Base-by-base conservation (phyloP, 64 coral and sea anemone species). In the Stylophora pistillata region DNA sequence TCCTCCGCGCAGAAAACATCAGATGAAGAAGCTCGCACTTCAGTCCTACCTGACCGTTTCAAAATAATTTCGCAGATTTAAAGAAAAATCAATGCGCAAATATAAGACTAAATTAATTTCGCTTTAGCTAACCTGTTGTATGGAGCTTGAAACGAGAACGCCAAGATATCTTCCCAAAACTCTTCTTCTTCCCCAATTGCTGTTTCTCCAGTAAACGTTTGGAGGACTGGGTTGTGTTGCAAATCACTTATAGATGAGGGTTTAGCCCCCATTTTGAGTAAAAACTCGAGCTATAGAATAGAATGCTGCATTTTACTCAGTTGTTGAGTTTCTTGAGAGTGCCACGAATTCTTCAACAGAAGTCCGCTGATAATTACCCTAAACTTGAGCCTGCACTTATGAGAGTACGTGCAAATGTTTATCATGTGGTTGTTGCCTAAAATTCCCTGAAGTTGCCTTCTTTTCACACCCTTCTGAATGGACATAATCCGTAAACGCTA, bases 241-340 rank as follows among this genome's bases (percentile, higher is more conserved):
- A 99, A 73, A 27, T 99, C 97, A 30, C 94, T 99, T 30, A 99
- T 93, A 58, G 97, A 99, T 54, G 97, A 99, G 74, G 97, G 97
- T 88, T 95, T 95, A 32, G 93, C 97, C 18, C 97, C 97, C 97
- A 99, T 99, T 27, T 87, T 72, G 23, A 59, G 31, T 30, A 47
- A 28, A 70, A 83, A 86, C 30, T 70, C 23, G 4, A 25, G 62
- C 21, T 84, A 84, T 25, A n/a, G 17, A 20, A 58, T 56, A 28
- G 6, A 78, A 57, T 56, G 53, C 75, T 57, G n/a, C 75, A 78
- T 78, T 56, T 78, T 78, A 4, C 16, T 18, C n/a, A 59, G 9
- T 86, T 72, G 82, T 56, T 68, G 53, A 37, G 53, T 26, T 74
- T 63, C 53, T 26, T 30, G 57, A 21, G 70, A 55, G 33, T 93